Evolutionary conservation across 2,797 vertebrate genomes (phyloP).

Genomic region (Sardinella longiceps): DNA sequence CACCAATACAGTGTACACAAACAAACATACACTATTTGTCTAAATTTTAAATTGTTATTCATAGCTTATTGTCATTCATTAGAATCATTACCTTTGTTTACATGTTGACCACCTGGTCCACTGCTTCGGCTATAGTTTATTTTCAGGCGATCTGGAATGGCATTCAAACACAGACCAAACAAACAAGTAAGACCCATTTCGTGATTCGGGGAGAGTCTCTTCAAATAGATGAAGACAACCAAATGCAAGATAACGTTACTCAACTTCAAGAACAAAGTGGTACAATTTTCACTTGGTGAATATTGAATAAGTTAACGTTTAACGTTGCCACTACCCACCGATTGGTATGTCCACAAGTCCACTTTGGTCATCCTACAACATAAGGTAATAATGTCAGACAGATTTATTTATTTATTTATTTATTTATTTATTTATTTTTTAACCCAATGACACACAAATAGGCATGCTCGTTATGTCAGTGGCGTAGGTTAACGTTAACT

Average conservation of each 20-base stretch:
- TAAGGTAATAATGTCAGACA: too few species aligned
- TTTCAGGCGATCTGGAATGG: constrained; percentile 78
- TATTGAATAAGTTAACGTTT: too few species aligned
- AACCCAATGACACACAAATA: too few species aligned
- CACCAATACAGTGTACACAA: background rate
- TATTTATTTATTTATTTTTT: too few species aligned
- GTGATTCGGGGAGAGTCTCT: too few species aligned
- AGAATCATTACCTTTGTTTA: constrained; percentile 95
- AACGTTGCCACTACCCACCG: background rate
- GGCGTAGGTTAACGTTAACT: too few species aligned
- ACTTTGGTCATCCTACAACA: background rate
- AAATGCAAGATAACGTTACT: background rate
- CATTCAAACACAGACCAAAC: background rate
- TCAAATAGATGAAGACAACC: background rate
- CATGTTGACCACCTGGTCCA: constrained; percentile 91
- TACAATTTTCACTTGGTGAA: background rate
- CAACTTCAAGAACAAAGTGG: background rate
- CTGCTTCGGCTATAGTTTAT: constrained; percentile 89
- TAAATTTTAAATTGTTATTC: too few species aligned
- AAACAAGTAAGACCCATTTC: background rate
- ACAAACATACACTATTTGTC: background rate
- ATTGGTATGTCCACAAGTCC: background rate
- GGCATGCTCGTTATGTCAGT: too few species aligned
- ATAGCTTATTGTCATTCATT: background rate
- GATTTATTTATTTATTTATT: too few species aligned